Evolutionary conservation across 1,140 invertebrate genomes (phyloP), one percentile per base, ranked within the genome.

Genomic region (Formica exsecta): DNA sequence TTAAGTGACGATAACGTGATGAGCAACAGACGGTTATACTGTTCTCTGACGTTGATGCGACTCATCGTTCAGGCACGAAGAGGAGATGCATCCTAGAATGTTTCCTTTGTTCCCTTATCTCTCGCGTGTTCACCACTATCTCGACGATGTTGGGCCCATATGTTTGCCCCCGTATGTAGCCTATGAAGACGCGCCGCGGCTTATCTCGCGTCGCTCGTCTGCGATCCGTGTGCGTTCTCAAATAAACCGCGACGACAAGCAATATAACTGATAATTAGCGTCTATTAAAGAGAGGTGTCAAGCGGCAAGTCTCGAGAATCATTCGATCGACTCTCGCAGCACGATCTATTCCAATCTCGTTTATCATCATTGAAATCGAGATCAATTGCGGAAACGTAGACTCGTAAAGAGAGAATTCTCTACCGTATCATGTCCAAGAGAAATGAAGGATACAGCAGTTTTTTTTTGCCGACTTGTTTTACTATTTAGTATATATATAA

Each of bases 21-120:
- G 13, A 83, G 68, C 79, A 73, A 83, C 54, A 83, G 79, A 54
- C 79, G 38, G 38, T 32, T n/a, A 32, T 32, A 54, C 13, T 59
- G 38, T 22, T 41, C 41, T 3, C 44, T 59, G 19, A 83, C 32
- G 36, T 22, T 59, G 48, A 11, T 70, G 9, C 13, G n/a, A 5
- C 41, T 83, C 11, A 16, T 38, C 22, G 13, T 48, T 1, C 19
- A 32, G 54, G 41, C 3, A 77, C 4, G 48, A 38, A 22, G 32
- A 68, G 13, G 13, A 65, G 38, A 11, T 6, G 29, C 6, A 44
- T 61, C 4, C 25, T 73, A 61, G 25, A 51, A 51, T 73, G 13
- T 8, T 19, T 44, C 8, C 2, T 61, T 61, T 74, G 68, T 74
- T 9, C n/a, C 4, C 68, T 83, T 74, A 83, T 83, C 68, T 41